Evolutionary conservation across 1,140 invertebrate genomes (phyloP), one percentile per base, ranked within the genome.

Genomic region (Psix sp.): DNA sequence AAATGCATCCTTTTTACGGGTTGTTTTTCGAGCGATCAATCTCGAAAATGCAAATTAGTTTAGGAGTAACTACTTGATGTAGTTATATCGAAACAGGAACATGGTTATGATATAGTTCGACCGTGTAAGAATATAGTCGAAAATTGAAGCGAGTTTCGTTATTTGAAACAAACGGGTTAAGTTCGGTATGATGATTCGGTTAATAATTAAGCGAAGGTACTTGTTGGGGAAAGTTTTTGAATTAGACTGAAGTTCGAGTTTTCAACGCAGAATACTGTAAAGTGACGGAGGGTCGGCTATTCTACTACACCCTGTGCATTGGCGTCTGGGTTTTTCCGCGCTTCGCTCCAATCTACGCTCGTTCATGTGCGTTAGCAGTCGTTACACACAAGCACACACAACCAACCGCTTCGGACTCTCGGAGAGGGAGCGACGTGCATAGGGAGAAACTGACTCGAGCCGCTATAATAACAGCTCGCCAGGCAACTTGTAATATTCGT

Each of bases 401-500:
- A 6, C 9, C 10, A 21, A 18, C 20, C 33, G 11, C 26, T n/a
- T 52, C 46, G 46, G 46, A 59, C 54, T 54, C 54, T 60, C 65
- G 14, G 35, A 21, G 63, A 67, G 63, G 63, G 63, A 67, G 51
- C 52, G 26, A 17, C 36, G 54, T 52, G 54, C 48, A 60, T 26
- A 63, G 51, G 68, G 68, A 72, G 51, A 57, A 63, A 72, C 43
- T 56, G 67, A 63, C 68, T 65, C 68, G 68, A 63, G 68, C 59
- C 59, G 68, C 68, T 63, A 63, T 72, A 72, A 72, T 72, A 72
- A 72, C 59, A 43, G 68, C 68, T 57, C 68, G 56, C 68, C 59
- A 51, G 43, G 59, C 57, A 63, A 63, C 59, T 73, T 74, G 51
- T 72, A 67, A 70, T 70, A 70, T 70, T 59, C 63, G 49, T 59